Conservation (phyloP, 2,888 invertebrate species). For the Drosophila tanythrix region DNA sequence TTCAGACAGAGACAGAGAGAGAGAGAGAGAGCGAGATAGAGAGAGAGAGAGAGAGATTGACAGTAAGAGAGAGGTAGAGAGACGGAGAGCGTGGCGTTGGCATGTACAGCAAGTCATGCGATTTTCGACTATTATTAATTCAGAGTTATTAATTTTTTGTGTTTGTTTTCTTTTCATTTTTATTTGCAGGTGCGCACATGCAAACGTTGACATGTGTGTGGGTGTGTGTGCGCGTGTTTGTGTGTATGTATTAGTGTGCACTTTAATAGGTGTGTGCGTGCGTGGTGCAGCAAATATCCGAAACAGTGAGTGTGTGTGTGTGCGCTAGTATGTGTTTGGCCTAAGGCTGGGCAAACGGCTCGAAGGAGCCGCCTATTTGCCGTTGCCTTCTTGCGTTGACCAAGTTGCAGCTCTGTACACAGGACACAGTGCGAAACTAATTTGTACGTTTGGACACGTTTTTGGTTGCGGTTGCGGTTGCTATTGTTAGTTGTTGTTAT, state of each 20-base stretch:
- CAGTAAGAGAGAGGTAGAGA: constrained; percentile 22
- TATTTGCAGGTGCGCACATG: constrained; percentile 72
- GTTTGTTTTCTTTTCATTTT: constrained; percentile 22
- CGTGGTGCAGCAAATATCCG: constrained; percentile 44
- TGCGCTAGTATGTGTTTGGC: constrained; percentile 23
- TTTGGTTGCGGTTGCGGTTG: constrained; percentile 41
- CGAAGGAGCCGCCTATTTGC: constrained; percentile 4
- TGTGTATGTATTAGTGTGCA: constrained; percentile 35
- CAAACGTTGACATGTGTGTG: constrained; percentile 63
- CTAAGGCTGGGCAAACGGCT: constrained; percentile 9
- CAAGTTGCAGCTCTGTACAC: constrained; percentile 35
- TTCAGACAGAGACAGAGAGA: constrained; percentile 16
- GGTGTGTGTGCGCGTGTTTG: background rate
- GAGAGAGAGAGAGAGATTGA: constrained; percentile 14
- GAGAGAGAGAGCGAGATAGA: background rate
- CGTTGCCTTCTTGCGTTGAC: constrained; percentile 31
- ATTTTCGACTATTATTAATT: constrained; percentile 49
- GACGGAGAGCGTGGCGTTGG: constrained; percentile 27
- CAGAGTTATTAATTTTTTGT: constrained; percentile 52
- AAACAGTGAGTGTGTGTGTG: constrained; percentile 21
- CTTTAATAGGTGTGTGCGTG: constrained; percentile 50
- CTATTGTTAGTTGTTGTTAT: constrained; percentile 36
- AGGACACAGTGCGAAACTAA: constrained; percentile 50
- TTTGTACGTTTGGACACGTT: constrained; percentile 57
- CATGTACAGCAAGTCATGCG: constrained; percentile 67